A percentile compares a stretch with the other conserved stretches of the same genome.
These are phyloP conservation scores for Pseudorectes ferrugineus DNA, from an alignment of 2,113 vertebrate genomes.

Conservation along the genomic window DNA sequence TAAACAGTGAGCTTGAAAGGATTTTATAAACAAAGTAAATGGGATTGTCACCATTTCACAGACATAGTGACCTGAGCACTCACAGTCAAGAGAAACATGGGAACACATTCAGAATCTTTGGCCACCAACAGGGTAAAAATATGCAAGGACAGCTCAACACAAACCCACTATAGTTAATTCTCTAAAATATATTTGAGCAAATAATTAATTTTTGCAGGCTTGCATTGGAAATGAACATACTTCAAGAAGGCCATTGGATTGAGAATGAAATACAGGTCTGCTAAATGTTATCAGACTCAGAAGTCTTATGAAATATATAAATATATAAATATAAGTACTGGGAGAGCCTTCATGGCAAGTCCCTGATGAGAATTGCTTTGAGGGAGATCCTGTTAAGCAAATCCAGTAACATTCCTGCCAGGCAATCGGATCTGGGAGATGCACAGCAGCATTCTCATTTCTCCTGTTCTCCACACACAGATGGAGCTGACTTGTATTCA, in stretches of 20 bases:
- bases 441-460: not conserved
- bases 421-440: fast-evolving
- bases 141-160: not conserved
- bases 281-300: not conserved
- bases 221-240: not conserved
- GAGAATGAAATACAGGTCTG: not conserved
- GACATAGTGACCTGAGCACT: not conserved
- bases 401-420: not conserved
- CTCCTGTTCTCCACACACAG: not conserved
- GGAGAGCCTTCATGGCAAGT: not conserved
- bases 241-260: not conserved
- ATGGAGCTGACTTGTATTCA: not conserved
- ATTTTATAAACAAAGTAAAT: not conserved
- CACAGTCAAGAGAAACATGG: not conserved
- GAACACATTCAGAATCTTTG: not conserved
- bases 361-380: not conserved
- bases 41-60: not conserved
- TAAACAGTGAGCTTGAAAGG: not conserved
- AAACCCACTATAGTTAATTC: not conserved
- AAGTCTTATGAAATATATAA: not conserved
- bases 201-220: not conserved
- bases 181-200: not conserved
- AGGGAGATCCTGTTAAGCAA: not conserved
- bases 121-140: not conserved
- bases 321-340: not conserved